Evolutionary conservation across 2,888 invertebrate species (phyloP), one percentile per base, ranked within the genome.

Genomic region (Lissocephala sabroskyi): DNA sequence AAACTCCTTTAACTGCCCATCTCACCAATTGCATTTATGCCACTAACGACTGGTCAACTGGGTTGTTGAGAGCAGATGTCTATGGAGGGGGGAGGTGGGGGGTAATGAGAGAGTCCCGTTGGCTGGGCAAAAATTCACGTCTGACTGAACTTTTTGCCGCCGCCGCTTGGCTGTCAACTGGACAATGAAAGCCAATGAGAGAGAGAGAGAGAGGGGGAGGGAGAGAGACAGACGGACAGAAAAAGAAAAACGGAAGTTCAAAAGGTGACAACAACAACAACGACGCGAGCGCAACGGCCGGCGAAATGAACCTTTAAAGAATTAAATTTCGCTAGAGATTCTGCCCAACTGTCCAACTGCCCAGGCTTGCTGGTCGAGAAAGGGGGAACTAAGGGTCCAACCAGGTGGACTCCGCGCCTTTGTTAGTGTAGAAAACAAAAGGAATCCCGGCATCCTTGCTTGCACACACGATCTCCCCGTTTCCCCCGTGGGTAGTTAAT

Each of bases 221-320:
- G 4, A 23, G 23, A 23, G 23, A 23, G 30, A 3, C 17, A 10
- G 30, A 26, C 14, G 13, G 28, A 13, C 43, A 10, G 7, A 30
- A 47, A 43, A 43, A 48, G 32, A 56, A 58, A 62, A 63, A 67
- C 73, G 73, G 73, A 73, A 73, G 75, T 73, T 73, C 64, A 73
- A 73, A 75, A 73, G 73, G 73, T 73, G 73, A 71, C 76, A 65
- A 71, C 56, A 41, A 52, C 57, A 44, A 43, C 50, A 44, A 55
- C 56, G 46, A 49, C 48, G 49, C 14, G 28, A 44, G 11, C 3
- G n/a, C 14, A 18, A 28, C 33, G 33, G 43, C 52, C 70, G 74
- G 70, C 66, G 40, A 66, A 73, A 70, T 61, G 66, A 50, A 56
- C 70, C n/a, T 71, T 74, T 66, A 64, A 66, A 65, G 66, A 71